A percentile compares a stretch with the other conserved stretches of the same genome.
phyloP scores from a whole-genome alignment of 2,113 vertebrate genomes.

The Azemiops feae region DNA sequence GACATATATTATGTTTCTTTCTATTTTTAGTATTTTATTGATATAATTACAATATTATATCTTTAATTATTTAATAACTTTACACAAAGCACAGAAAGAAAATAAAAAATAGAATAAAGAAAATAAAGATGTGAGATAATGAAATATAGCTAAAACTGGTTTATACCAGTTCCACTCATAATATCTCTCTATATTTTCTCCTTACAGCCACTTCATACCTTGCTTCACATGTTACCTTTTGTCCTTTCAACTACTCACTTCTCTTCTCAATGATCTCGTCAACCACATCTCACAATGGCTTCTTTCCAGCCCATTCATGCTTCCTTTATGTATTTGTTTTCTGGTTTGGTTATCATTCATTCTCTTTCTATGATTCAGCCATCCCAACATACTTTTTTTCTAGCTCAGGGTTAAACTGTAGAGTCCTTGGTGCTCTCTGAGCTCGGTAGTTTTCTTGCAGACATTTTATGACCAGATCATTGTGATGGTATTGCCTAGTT shows the following conservation, averaged over 20 bases:
- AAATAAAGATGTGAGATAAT: not conserved
- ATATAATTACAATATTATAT: not conserved
- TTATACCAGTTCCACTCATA: not conserved
- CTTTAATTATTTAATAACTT: not conserved
- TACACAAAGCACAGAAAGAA: not conserved
- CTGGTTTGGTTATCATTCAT: too few relatives aligned
- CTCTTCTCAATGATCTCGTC: not conserved
- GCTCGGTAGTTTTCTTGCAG: not conserved
- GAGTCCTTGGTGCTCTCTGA: not conserved
- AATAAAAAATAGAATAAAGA: not conserved
- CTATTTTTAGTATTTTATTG: not conserved
- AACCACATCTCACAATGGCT: not conserved
- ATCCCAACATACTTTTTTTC: not conserved
- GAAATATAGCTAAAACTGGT: not conserved
- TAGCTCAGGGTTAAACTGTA: not conserved
- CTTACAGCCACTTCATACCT: not conserved
- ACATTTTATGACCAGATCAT: not conserved
- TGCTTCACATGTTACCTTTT: not conserved
- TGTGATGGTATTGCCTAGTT: not conserved
- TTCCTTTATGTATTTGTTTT: not conserved
- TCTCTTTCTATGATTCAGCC: too few relatives aligned
- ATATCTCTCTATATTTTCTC: not conserved
- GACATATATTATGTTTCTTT: not conserved
- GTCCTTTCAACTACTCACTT: not conserved
- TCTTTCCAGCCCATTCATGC: not conserved